These are phyloP conservation scores for Cephalophus harveyi DNA, from an alignment of 2,113 vertebrate species.

Conservation along the genomic window DNA sequence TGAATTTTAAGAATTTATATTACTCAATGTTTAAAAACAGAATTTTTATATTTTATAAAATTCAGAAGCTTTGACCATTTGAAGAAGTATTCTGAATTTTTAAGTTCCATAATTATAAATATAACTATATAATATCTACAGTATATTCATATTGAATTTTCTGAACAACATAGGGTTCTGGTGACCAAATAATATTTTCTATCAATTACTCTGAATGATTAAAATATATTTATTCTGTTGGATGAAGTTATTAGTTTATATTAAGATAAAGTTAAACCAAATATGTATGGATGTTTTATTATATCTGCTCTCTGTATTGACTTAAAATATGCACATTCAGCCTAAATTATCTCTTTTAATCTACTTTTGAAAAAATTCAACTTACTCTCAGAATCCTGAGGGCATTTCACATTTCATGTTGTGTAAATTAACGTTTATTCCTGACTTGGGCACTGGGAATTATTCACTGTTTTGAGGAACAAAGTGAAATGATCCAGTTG, in stretches of 20 bases:
- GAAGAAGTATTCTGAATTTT: neutral
- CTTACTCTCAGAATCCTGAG: neutral
- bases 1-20: neutral
- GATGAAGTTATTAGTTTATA: neutral
- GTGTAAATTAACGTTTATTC: neutral
- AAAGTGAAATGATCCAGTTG: neutral
- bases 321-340: neutral
- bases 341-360: neutral
- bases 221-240: neutral
- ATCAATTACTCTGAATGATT: neutral
- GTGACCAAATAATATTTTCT: neutral
- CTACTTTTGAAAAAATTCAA: neutral
- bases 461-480: neutral
- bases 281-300: neutral
- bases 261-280: neutral
- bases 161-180: neutral
- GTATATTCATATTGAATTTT: neutral
- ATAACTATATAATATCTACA: neutral
- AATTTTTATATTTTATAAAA: constrained; percentile 4
- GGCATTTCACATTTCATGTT: neutral
- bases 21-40: neutral
- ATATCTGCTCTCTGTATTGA: neutral
- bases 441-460: neutral
- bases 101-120: neutral
- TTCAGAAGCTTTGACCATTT: neutral